phyloP scores from a whole-genome alignment of 2,888 invertebrate species.

The Argyra leucocephala region DNA sequence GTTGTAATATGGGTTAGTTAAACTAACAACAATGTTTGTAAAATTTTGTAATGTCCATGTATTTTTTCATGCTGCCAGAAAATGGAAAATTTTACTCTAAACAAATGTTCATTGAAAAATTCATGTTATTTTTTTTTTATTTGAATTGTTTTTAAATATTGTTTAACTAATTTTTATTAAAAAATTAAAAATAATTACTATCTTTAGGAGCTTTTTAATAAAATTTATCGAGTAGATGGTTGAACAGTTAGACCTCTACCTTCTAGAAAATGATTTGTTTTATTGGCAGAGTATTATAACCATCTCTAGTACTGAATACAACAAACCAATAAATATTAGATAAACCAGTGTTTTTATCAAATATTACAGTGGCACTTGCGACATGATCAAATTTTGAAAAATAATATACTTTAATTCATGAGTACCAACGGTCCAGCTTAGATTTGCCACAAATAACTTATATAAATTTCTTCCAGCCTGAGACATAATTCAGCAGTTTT shows the following conservation, averaged over 20 bases:
- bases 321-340: constrained; percentile 71
- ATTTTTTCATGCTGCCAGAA: no score
- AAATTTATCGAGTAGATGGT: constrained; percentile 39
- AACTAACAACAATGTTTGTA: no score
- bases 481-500: not conserved
- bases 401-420: constrained; percentile 61
- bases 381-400: constrained; percentile 71
- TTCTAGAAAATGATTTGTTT: constrained; percentile 56
- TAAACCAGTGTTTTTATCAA: constrained; percentile 64
- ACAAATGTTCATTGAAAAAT: no score
- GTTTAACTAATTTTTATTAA: no score
- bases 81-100: no score
- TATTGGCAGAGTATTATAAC: constrained; percentile 52
- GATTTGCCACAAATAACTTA: constrained; percentile 63
- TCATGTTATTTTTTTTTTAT: no score
- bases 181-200: no score
- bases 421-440: constrained; percentile 72
- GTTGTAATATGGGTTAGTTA: no score
- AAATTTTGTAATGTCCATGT: no score
- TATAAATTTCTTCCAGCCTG: constrained; percentile 36
- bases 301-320: constrained; percentile 54
- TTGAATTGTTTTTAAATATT: no score
- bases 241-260: constrained; percentile 57
- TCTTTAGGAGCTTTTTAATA: not conserved
- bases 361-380: constrained; percentile 54